Base-by-base conservation (phyloP, 2,113 vertebrate species). In the Halichoerus grypus region DNA sequence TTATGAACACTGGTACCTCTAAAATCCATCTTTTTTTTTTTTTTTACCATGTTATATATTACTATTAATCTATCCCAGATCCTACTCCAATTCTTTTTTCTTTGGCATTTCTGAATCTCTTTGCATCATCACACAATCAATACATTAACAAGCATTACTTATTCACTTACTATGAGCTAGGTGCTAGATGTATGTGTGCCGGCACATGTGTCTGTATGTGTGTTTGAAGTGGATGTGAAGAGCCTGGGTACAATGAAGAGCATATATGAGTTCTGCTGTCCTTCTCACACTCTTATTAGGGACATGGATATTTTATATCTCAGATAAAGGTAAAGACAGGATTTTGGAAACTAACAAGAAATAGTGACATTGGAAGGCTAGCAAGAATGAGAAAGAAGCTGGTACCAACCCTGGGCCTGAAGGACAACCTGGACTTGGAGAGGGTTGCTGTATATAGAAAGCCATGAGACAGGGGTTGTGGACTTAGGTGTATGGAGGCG, bases 71-170 rank as follows among this genome's bases (percentile, higher is more conserved):
- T 84, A 46, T 67, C 26, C 5, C 8, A 36, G 33, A 74, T 65
- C 6, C 6, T 77, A 65, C 39, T 46, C 6, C 13, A 94, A 53
- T 31, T 83, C 10, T 51, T 94, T 95, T 84, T 42, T 1, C 18
- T 57, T 65, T 65, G 63, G 36, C 28, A 77, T 49, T 93, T 93
- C 7, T 82, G 84, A 77, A 81, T 55, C 46, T 33, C 42, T 86
- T 85, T 80, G 42, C 6, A 79, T 31, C 8, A 83, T 92, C 12
- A 86, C 67, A 86, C 86, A 81, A 74, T 86, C 33, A 67, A 93
- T 72, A 77, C 72, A 16, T 53, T 51, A 80, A 13, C 9, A 51
- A 76, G 28, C 10, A 46, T 85, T 77, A 42, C 4, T 51, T 85
- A 81, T 16, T 69, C 46, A 51, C 26, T 92, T 61, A 33, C 14